Conservation (phyloP, 2,888 invertebrate species). For the Leucozona laternaria region DNA sequence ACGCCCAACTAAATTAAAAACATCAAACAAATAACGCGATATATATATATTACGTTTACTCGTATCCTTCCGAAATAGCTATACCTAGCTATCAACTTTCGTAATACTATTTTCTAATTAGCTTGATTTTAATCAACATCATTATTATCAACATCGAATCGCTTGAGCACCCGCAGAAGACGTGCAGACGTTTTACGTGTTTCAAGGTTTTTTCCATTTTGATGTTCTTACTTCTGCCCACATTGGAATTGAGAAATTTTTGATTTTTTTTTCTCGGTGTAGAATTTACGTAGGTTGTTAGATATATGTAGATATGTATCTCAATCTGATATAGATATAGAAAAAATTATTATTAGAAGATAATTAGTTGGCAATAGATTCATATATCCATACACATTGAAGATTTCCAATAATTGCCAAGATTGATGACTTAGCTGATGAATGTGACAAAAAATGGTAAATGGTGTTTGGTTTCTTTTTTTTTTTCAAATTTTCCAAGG, state of each 20-base stretch:
- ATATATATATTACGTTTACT: no score
- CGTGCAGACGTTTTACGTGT: not conserved
- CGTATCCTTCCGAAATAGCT: not conserved
- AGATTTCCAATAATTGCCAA: not conserved
- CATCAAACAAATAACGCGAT: not conserved
- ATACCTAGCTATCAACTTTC: not conserved
- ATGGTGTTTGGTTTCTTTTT: not conserved
- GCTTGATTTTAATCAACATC: constrained; percentile 4
- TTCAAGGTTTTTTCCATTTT: not conserved
- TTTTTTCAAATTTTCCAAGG: not conserved
- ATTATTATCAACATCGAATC: not conserved
- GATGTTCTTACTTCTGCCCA: not conserved
- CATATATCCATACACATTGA: not conserved
- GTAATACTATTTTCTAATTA: constrained; percentile 2
- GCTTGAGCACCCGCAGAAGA: constrained; percentile 3
- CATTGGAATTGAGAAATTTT: not conserved
- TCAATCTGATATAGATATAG: not conserved
- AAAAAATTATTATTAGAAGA: not conserved
- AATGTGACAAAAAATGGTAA: not conserved
- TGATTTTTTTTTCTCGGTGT: not conserved
- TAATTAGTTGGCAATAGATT: constrained; percentile 2
- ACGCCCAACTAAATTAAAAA: not conserved
- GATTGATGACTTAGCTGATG: not conserved
- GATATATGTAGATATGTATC: not conserved
- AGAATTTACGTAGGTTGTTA: not conserved